Conservation (phyloP, 2,888 invertebrate species). For the Pseudococcus jackbeardsleyi region DNA sequence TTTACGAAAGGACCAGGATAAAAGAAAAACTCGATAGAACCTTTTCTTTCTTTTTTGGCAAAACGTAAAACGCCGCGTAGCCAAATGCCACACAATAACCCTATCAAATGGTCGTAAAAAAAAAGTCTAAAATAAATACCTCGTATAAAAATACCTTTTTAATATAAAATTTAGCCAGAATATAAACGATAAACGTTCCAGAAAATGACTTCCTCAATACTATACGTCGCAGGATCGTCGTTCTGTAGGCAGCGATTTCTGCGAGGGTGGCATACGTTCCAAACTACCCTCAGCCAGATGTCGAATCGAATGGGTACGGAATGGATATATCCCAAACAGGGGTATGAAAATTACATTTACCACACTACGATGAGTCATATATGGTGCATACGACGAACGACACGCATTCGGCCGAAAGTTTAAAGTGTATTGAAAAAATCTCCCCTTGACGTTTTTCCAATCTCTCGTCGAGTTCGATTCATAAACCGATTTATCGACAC, state of each 20-base stretch:
- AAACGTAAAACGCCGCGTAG: background rate
- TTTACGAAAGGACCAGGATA: background rate
- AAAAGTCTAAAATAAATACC: slow-evolving; percentile 29
- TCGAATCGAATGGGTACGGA: background rate
- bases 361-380: slow-evolving; percentile 25
- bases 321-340: background rate
- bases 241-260: background rate
- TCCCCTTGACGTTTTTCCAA: slow-evolving; percentile 19
- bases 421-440: slow-evolving; percentile 28
- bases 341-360: slow-evolving; percentile 42
- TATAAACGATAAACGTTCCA: slow-evolving; percentile 27
- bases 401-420: background rate
- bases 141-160: slow-evolving; percentile 35
- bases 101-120: slow-evolving; percentile 32
- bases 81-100: slow-evolving; percentile 30
- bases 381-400: background rate
- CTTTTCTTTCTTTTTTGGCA: background rate
- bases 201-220: background rate
- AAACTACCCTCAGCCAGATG: slow-evolving; percentile 26
- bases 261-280: slow-evolving; percentile 25
- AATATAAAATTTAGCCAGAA: slow-evolving; percentile 25
- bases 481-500: slow-evolving; percentile 10
- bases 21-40: background rate
- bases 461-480: background rate
- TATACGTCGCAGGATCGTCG: background rate